phyloP scores from a whole-genome alignment of 2,797 vertebrate species.

The Rhinophrynus dorsalis region DNA sequence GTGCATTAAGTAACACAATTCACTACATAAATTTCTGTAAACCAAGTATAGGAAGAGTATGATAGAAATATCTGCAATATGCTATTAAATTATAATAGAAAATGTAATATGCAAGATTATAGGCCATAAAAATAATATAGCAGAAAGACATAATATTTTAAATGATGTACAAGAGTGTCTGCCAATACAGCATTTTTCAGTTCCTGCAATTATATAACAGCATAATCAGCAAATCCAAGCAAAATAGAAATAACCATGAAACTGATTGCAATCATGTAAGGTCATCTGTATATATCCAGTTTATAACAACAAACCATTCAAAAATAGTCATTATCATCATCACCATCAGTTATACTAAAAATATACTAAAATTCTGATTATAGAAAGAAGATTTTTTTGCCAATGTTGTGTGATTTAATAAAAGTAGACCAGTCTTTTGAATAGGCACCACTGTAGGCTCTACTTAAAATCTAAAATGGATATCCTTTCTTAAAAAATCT shows the following conservation, averaged over 20 bases:
- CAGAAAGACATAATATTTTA: constrained; percentile 29
- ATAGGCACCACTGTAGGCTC: too few species aligned
- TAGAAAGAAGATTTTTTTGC: too few species aligned
- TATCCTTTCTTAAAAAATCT: too few species aligned
- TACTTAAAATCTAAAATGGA: too few species aligned
- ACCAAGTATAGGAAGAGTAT: neutral
- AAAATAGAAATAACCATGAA: neutral
- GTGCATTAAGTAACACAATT: neutral
- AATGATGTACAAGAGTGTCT: constrained; percentile 20
- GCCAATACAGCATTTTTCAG: constrained; percentile 29
- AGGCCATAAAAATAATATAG: constrained; percentile 42
- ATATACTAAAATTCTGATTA: too few species aligned
- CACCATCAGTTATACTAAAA: too few species aligned
- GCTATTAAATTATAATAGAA: constrained; percentile 32
- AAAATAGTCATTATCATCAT: too few species aligned
- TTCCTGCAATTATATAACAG: constrained; percentile 12
- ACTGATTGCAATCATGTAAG: too few species aligned
- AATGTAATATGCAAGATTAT: constrained; percentile 26
- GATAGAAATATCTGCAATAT: neutral
- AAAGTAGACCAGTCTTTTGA: too few species aligned
- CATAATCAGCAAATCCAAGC: constrained; percentile 24
- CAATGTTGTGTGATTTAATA: too few species aligned
- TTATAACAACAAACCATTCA: too few species aligned
- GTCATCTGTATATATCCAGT: too few species aligned
- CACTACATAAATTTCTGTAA: neutral